These are phyloP conservation scores for Halocynthia roretzi DNA, from an alignment of 23 tunicate genomes.

Conservation along the genomic window DNA sequence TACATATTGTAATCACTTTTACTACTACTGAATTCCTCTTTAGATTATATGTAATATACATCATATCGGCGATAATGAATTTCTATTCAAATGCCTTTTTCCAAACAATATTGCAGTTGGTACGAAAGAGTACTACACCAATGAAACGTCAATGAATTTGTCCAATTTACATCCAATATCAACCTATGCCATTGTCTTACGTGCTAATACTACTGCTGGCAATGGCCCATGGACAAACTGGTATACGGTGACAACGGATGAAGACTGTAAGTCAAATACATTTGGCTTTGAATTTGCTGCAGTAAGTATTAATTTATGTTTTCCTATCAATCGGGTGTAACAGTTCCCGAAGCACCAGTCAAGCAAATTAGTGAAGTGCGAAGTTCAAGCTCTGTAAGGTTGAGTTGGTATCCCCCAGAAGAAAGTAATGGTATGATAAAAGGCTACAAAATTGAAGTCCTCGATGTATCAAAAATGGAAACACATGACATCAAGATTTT, in stretches of 20 bases:
- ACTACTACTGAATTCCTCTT: too few species aligned
- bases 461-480: neutral
- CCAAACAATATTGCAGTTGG: too few species aligned
- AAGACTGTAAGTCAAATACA: slow-evolving; percentile 6
- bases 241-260: slow-evolving; percentile 3
- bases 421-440: slow-evolving; percentile 5
- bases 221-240: neutral
- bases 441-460: neutral
- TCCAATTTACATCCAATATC: too few species aligned
- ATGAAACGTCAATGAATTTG: too few species aligned
- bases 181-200: neutral
- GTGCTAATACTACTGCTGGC: slow-evolving; percentile 13
- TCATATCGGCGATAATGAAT: too few species aligned
- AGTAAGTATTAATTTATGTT: neutral
- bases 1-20: too few species aligned
- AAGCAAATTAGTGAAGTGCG: slow-evolving; percentile 1
- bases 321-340: neutral
- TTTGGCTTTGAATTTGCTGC: neutral
- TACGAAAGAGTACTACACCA: too few species aligned
- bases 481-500: too few species aligned
- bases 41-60: too few species aligned
- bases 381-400: slow-evolving; percentile 14
- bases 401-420: slow-evolving; percentile 14
- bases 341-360: slow-evolving; percentile 3
- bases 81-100: too few species aligned